Evolutionary conservation across 2,888 invertebrate genomes (phyloP).

Genomic region (Monochamus alternatus): DNA sequence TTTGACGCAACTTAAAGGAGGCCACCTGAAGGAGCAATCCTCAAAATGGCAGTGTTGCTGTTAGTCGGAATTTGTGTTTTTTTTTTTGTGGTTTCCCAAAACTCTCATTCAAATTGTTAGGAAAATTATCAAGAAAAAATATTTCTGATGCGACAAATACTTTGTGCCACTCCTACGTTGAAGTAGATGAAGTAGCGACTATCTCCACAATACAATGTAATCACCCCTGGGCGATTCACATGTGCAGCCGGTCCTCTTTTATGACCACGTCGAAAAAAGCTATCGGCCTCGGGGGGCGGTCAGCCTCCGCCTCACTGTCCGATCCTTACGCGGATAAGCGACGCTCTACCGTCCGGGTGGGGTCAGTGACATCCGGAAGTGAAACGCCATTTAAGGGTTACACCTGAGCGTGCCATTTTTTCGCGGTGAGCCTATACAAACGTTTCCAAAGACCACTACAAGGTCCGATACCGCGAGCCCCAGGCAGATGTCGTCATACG

Average conservation of each 20-base stretch:
- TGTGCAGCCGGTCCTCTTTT: background rate
- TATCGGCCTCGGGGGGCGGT: background rate
- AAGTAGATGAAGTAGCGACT: too few relatives aligned
- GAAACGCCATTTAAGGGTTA: constrained; percentile 12
- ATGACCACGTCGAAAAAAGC: background rate
- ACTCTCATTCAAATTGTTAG: too few relatives aligned
- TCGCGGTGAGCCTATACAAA: background rate
- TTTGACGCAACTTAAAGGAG: too few relatives aligned
- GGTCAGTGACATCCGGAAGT: constrained; percentile 22
- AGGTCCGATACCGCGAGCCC: background rate
- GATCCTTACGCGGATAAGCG: constrained; percentile 11
- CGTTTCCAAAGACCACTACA: too few relatives aligned
- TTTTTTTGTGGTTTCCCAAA: too few relatives aligned
- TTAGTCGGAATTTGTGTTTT: too few relatives aligned
- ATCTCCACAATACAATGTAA: background rate
- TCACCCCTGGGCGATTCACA: background rate
- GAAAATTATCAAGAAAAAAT: too few relatives aligned
- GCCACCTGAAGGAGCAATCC: too few relatives aligned
- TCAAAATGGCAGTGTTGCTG: too few relatives aligned
- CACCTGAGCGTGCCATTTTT: constrained; percentile 12
- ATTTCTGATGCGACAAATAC: too few relatives aligned
- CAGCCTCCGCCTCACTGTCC: background rate
- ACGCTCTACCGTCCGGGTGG: background rate
- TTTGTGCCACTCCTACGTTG: too few relatives aligned
- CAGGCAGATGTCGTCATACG: background rate